A percentile compares a stretch with the other conserved stretches of the same genome.
Conservation (phyloP, 2,113 vertebrate species). For the Otolemur garnettii region DNA sequence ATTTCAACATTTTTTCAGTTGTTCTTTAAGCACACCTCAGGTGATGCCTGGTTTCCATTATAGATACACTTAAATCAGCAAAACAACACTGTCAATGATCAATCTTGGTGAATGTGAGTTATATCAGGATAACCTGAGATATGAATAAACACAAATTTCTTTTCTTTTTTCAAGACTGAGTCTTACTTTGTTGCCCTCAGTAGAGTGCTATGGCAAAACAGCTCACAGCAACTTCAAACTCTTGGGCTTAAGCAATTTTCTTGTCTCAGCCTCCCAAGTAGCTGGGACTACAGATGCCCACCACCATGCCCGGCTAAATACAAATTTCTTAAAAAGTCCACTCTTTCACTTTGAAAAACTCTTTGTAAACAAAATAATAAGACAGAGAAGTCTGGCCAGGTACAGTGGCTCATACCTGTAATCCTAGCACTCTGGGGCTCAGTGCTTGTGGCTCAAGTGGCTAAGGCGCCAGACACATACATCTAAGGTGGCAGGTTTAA, state of each 20-base stretch:
- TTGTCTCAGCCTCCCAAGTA: too few relatives aligned
- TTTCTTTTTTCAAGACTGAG: too few relatives aligned
- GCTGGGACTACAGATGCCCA: too few relatives aligned
- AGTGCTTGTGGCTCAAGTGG: too few relatives aligned
- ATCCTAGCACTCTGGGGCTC: too few relatives aligned
- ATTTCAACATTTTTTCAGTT: constrained; percentile 1
- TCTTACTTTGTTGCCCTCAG: too few relatives aligned
- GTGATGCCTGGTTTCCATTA: constrained; percentile 14
- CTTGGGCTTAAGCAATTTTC: too few relatives aligned
- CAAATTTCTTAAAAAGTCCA: neutral
- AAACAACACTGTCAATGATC: neutral
- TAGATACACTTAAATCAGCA: neutral
- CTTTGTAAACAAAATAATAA: constrained; percentile 36
- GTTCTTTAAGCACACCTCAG: neutral
- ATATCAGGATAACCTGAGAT: neutral
- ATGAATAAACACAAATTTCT: neutral
- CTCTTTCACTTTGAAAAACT: constrained; percentile 29
- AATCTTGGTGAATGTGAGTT: neutral
- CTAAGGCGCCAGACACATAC: too few relatives aligned
- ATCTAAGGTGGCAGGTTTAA: too few relatives aligned
- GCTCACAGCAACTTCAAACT: too few relatives aligned
- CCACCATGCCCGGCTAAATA: neutral
- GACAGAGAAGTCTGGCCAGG: neutral
- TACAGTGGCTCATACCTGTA: too few relatives aligned
- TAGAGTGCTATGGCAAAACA: too few relatives aligned